Evolutionary conservation across 2,113 vertebrate species (phyloP).

Genomic region (Sialia sialis): DNA sequence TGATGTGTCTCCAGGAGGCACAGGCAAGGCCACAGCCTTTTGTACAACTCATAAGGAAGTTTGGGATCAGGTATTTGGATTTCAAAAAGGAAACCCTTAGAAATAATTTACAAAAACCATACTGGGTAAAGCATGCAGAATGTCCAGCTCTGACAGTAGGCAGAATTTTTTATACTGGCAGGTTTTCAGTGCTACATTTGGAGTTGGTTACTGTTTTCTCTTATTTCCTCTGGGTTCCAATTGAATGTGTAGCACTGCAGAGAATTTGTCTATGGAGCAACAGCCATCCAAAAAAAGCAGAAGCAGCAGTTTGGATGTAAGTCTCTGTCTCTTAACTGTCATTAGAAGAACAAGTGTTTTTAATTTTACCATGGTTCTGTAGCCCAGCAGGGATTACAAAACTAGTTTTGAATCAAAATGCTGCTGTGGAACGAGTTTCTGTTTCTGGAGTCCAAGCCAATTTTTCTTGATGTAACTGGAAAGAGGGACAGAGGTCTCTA

Average conservation of each 20-base stretch:
- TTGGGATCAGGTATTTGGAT: not conserved
- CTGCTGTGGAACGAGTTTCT: not conserved
- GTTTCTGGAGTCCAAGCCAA: not conserved
- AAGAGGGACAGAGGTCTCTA: not conserved
- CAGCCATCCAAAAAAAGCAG: not conserved
- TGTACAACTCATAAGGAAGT: not conserved
- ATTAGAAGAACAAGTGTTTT: not conserved
- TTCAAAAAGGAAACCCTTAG: not conserved
- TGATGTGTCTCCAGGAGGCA: not conserved
- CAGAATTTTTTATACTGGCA: not conserved
- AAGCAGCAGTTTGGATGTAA: not conserved
- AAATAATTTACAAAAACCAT: not conserved
- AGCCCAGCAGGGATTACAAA: not conserved
- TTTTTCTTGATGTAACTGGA: not conserved
- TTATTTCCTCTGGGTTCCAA: not conserved
- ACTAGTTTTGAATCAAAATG: not conserved
- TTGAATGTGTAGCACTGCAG: not conserved
- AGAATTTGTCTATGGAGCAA: not conserved
- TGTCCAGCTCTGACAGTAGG: not conserved
- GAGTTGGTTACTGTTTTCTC: not conserved
- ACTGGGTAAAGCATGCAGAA: not conserved
- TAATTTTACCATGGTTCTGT: not conserved
- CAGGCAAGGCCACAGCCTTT: not conserved
- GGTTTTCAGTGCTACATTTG: not conserved
- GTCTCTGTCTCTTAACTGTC: not conserved